Evolutionary conservation across 2,113 vertebrate species (phyloP).

Genomic region (Protomyctophum bolini): DNA sequence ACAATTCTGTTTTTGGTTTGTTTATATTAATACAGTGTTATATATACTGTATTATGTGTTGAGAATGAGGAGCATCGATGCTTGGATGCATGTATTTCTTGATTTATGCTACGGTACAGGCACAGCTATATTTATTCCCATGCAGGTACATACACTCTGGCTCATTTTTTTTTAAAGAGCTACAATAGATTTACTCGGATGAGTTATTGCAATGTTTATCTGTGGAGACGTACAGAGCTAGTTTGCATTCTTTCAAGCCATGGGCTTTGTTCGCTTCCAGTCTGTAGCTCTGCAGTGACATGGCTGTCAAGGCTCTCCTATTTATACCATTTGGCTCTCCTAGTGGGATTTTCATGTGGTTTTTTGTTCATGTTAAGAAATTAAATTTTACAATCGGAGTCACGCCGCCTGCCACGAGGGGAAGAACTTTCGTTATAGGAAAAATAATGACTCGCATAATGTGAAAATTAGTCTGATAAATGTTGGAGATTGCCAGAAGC

Average conservation of each 20-base stretch:
- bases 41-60: neutral
- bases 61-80: neutral
- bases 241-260: conserved; percentile 43
- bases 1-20: no score
- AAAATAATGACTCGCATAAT: conserved; percentile 25
- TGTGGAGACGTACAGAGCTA: conserved; percentile 34
- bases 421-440: conserved; percentile 14
- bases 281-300: conserved; percentile 13
- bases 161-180: conserved; percentile 20
- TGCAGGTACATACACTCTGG: conserved; percentile 12
- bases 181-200: conserved; percentile 29
- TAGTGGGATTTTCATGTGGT: conserved; percentile 18
- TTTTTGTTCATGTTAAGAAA: conserved; percentile 21
- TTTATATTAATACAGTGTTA: neutral
- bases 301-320: conserved; percentile 26
- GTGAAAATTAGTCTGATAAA: conserved; percentile 43
- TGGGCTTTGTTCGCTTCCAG: conserved; percentile 28
- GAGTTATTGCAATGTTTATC: conserved; percentile 52
- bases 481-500: conserved; percentile 27
- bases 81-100: neutral
- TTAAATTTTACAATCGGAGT: conserved; percentile 29
- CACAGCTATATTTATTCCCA: conserved; percentile 1
- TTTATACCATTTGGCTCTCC: conserved; percentile 21
- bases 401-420: conserved; percentile 12
- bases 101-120: conserved; percentile 11